These are phyloP conservation scores for Syngnathoides biaculeatus DNA, from an alignment of 2,113 vertebrate species.

Conservation along the genomic window DNA sequence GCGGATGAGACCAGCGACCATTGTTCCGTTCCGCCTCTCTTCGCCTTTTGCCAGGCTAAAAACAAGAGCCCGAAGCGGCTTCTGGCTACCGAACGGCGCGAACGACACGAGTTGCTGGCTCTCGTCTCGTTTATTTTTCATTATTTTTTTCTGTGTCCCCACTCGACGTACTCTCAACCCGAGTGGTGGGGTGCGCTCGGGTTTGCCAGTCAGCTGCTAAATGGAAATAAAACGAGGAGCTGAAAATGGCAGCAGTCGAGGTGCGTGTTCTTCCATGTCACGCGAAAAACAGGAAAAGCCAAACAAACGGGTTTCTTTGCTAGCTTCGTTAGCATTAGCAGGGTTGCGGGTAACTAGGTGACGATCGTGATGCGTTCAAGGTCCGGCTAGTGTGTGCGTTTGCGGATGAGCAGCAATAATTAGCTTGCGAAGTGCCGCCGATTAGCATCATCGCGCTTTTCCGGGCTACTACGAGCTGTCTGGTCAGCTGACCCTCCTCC, in stretches of 20 bases:
- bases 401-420: background rate
- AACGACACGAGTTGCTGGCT: slow-evolving; percentile 11
- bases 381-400: background rate
- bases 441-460: background rate
- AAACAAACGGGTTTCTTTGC: no score
- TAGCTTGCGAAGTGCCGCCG: background rate
- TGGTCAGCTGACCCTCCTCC: slow-evolving; percentile 2
- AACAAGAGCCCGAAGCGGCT: slow-evolving; percentile 18
- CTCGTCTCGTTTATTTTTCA: background rate
- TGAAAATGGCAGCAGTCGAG: slow-evolving; percentile 63
- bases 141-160: slow-evolving; percentile 21
- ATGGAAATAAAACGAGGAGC: slow-evolving; percentile 65
- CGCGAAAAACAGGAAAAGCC: background rate
- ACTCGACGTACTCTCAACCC: slow-evolving; percentile 19
- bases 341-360: slow-evolving; percentile 4
- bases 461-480: background rate
- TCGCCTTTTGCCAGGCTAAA: slow-evolving; percentile 23
- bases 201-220: slow-evolving; percentile 39
- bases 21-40: slow-evolving; percentile 60
- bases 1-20: slow-evolving; percentile 71
- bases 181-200: slow-evolving; percentile 31
- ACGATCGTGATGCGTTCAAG: background rate
- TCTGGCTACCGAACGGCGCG: slow-evolving; percentile 3
- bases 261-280: slow-evolving; percentile 40
- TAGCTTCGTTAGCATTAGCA: background rate